Evolutionary conservation across 2,797 vertebrate genomes (phyloP).

Genomic region (Petrocephalus sullivani): DNA sequence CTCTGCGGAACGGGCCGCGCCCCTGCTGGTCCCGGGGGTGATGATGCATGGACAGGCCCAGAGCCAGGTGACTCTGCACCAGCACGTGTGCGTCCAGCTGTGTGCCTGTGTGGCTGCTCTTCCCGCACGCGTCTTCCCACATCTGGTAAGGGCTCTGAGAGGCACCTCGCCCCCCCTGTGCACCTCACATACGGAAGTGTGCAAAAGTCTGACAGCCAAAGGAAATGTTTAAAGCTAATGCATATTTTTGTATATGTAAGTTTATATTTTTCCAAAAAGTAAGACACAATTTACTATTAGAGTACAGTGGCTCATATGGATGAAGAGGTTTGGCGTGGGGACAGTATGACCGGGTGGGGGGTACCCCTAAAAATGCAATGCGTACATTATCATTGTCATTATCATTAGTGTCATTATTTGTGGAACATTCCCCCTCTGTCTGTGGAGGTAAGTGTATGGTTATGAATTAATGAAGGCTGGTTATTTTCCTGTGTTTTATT

Average conservation of each 20-base stretch:
- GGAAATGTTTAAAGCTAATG: not conserved
- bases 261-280: not conserved
- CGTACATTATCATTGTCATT: no score
- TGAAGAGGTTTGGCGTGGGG: not conserved
- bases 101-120: constrained; percentile 76
- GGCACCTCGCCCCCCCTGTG: not conserved
- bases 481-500: no score
- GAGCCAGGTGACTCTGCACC: constrained; percentile 72
- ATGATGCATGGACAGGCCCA: constrained; percentile 67
- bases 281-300: not conserved
- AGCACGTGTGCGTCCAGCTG: constrained; percentile 77
- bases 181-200: not conserved
- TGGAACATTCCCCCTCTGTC: no score
- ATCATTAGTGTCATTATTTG: no score
- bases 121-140: constrained; percentile 62
- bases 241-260: not conserved
- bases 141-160: constrained; percentile 67
- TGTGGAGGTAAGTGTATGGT: no score
- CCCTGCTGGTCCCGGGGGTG: constrained; percentile 68
- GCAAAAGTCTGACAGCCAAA: not conserved
- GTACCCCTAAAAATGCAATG: not conserved
- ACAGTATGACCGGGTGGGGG: no score
- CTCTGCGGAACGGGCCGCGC: constrained; percentile 69
- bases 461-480: no score
- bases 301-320: not conserved